A percentile compares a stretch with the other conserved stretches of the same genome.
These are phyloP conservation scores for Scaptodrosophila latifasciaeformis DNA, from an alignment of 2,888 invertebrate genomes.

Conservation along the genomic window DNA sequence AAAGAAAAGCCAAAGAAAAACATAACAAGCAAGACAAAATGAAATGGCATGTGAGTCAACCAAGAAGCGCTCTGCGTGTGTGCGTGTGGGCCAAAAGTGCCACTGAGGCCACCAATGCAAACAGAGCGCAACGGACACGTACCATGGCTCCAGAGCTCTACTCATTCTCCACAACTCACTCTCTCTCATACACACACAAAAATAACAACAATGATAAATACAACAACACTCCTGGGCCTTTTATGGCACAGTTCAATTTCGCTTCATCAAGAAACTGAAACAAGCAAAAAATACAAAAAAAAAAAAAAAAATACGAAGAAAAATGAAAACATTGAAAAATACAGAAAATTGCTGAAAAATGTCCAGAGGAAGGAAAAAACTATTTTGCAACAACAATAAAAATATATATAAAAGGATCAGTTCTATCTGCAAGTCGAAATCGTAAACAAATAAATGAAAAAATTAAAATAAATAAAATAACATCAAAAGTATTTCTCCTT, in stretches of 20 bases:
- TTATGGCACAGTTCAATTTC: constrained; percentile 59
- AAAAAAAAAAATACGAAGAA: constrained; percentile 23
- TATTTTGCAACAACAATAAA: too few species aligned
- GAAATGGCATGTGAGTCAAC: constrained; percentile 39
- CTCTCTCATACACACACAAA: not conserved
- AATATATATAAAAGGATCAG: too few species aligned
- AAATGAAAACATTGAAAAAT: constrained; percentile 3
- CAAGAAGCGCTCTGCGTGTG: not conserved
- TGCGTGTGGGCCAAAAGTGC: constrained; percentile 4
- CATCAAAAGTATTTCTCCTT: too few species aligned
- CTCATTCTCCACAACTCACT: not conserved
- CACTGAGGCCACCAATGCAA: constrained; percentile 18
- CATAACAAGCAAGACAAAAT: constrained; percentile 32
- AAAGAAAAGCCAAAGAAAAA: constrained; percentile 18
- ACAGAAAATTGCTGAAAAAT: not conserved
- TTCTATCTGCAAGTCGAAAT: too few species aligned
- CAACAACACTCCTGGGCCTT: constrained; percentile 33
- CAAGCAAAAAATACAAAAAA: constrained; percentile 19
- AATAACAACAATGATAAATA: not conserved
- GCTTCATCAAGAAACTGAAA: constrained; percentile 17
- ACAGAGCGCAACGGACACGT: constrained; percentile 58
- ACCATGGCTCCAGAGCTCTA: constrained; percentile 30
- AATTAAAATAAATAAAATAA: too few species aligned
- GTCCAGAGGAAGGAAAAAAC: too few species aligned
- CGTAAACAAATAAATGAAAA: not conserved